A percentile compares a stretch with the other conserved stretches of the same genome.
These are phyloP conservation scores for Centropristis striata DNA, from an alignment of 2,113 vertebrate species.

Conservation along the genomic window DNA sequence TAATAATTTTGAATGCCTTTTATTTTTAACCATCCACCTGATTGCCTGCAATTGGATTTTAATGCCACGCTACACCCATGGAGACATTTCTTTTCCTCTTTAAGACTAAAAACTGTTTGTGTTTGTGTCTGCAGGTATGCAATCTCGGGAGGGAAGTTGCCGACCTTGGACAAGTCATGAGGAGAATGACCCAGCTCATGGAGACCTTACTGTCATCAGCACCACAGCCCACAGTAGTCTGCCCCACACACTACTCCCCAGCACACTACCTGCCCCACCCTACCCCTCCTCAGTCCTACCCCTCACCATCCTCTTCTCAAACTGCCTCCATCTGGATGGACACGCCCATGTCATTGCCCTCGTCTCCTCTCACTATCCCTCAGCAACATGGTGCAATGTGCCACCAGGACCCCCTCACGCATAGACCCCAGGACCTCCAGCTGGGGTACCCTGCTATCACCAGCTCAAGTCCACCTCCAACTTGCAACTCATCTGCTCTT, in stretches of 20 bases:
- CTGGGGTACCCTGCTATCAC: slow-evolving; percentile 22
- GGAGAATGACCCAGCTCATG: slow-evolving; percentile 81
- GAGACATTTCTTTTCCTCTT: neutral
- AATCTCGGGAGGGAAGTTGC: slow-evolving; percentile 82
- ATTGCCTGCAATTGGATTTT: too few relatives aligned
- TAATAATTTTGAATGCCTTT: too few relatives aligned
- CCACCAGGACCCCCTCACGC: slow-evolving; percentile 40
- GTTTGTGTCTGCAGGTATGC: slow-evolving; percentile 76
- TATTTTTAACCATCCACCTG: too few relatives aligned
- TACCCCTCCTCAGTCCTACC: slow-evolving; percentile 37
- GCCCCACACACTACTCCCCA: slow-evolving; percentile 64
- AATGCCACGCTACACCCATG: neutral
- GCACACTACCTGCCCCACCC: slow-evolving; percentile 53
- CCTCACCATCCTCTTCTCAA: slow-evolving; percentile 54
- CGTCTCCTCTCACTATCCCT: slow-evolving; percentile 48
- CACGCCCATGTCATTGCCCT: slow-evolving; percentile 54
- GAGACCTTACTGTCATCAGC: slow-evolving; percentile 74
- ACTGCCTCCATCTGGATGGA: slow-evolving; percentile 65
- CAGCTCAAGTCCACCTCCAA: slow-evolving; percentile 30
- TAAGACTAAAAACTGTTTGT: neutral
- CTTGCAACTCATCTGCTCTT: slow-evolving; percentile 19
- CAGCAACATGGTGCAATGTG: slow-evolving; percentile 53
- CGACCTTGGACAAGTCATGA: slow-evolving; percentile 82
- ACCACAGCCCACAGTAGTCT: slow-evolving; percentile 62
- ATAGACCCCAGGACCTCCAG: slow-evolving; percentile 69